phyloP scores from a whole-genome alignment of 2,113 vertebrate genomes.

The Promerops cafer region DNA sequence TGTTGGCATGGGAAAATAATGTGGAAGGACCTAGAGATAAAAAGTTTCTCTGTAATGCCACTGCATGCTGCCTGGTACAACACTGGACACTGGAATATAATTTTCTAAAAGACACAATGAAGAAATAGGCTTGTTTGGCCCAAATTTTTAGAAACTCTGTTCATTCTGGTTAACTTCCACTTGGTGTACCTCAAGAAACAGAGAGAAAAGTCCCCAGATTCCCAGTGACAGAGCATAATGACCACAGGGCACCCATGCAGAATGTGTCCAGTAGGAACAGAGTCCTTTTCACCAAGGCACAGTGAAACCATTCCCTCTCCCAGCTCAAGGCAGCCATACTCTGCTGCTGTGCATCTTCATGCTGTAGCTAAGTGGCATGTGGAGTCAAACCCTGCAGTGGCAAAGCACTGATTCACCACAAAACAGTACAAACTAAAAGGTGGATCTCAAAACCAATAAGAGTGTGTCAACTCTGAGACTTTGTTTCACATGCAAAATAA shows the following conservation, averaged over 20 bases:
- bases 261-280: background rate
- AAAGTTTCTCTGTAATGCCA: background rate
- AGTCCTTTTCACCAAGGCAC: background rate
- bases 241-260: background rate
- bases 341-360: background rate
- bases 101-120: background rate
- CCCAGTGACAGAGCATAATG: background rate
- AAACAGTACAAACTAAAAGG: background rate
- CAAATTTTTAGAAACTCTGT: background rate
- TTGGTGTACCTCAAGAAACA: background rate
- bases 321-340: background rate
- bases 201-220: background rate
- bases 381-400: background rate
- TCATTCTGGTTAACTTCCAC: background rate
- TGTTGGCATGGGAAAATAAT: background rate
- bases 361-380: background rate
- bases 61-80: background rate
- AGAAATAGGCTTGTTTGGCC: rapidly evolving
- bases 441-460: background rate
- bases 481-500: background rate
- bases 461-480: background rate
- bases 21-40: background rate
- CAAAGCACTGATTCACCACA: background rate
- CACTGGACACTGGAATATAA: background rate
- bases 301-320: background rate